Evolutionary conservation across 1,140 invertebrate species (phyloP), one percentile per base, ranked within the genome.

Genomic region (Aradophagus sp.): DNA sequence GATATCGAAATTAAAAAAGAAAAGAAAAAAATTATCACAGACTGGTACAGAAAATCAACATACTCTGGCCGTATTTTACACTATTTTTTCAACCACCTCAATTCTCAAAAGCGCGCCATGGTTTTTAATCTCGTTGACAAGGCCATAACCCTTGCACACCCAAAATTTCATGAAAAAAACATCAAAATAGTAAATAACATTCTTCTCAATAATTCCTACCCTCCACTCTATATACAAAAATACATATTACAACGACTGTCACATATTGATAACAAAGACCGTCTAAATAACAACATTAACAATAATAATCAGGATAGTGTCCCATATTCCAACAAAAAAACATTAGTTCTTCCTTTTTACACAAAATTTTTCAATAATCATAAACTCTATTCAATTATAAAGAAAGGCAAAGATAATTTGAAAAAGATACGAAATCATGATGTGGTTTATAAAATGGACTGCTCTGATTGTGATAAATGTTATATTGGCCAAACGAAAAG

Each of bases 401-500:
- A 53, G 32, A 32, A 19, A 12, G 35, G 26, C 2, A 44, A 56
- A 44, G 39, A 56, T 26, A 44, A 26, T 8, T 7, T 44, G 5
- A 20, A 44, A 23, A 44, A 44, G 36, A 10, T 12, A 11, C 5
- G 44, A 7, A 36, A 34, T 6, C 23, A 17, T 8, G 52, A 31
- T n/a, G 12, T 35, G 12, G 39, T 44, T 27, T 56, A 56, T 35
- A 11, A 56, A 27, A 2, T 56, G 12, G 12, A 26, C 16, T 56
- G 52, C 36, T 39, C 19, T 12, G 27, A 44, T 10, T 38, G 32
- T 14, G 13, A n/a, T n/a, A 13, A 14, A 14, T 13, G 13, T 8
- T 56, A 56, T 56, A 45, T 44, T 16, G 50, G 48, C n/a, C 12
- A 53, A 53, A 39, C 48, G 12, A 53, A 41, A 53, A 39, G 48